phyloP scores from a whole-genome alignment of 2,113 vertebrate species.

The Narcine bancroftii region DNA sequence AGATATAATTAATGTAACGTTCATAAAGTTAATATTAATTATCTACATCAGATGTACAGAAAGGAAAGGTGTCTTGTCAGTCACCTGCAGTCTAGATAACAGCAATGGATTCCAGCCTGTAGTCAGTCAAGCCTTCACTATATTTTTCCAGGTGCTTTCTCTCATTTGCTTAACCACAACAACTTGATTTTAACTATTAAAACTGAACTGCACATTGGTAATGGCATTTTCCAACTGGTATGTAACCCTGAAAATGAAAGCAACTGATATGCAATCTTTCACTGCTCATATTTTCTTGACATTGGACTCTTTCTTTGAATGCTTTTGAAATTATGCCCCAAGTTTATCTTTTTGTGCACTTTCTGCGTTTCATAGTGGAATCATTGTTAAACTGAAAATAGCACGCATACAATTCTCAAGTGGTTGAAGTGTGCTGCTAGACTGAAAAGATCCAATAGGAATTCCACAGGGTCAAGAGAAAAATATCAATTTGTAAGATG shows the following conservation, averaged over 20 bases:
- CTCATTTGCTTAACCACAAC: slow-evolving; percentile 13
- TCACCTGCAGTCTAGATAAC: not conserved
- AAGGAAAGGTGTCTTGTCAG: not conserved
- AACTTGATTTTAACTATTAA: not conserved
- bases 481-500: not conserved
- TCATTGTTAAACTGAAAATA: slow-evolving; percentile 9
- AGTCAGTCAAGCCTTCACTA: not conserved
- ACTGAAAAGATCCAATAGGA: not conserved
- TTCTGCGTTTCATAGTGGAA: slow-evolving; percentile 2
- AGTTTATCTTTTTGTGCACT: slow-evolving; percentile 8
- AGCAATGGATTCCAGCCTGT: slow-evolving; percentile 17
- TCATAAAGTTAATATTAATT: not conserved
- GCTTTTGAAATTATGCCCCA: not conserved
- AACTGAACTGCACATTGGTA: slow-evolving; percentile 32
- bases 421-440: slow-evolving; percentile 24
- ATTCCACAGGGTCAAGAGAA: not conserved
- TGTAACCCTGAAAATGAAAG: slow-evolving; percentile 31
- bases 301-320: slow-evolving; percentile 14
- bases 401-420: slow-evolving; percentile 20
- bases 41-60: slow-evolving; percentile 1
- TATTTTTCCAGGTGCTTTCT: slow-evolving; percentile 29
- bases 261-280: not conserved
- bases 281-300: not conserved
- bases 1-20: not conserved
- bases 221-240: slow-evolving; percentile 27